Conservation (phyloP, 2,888 invertebrate species). For the Phengaris arion region DNA sequence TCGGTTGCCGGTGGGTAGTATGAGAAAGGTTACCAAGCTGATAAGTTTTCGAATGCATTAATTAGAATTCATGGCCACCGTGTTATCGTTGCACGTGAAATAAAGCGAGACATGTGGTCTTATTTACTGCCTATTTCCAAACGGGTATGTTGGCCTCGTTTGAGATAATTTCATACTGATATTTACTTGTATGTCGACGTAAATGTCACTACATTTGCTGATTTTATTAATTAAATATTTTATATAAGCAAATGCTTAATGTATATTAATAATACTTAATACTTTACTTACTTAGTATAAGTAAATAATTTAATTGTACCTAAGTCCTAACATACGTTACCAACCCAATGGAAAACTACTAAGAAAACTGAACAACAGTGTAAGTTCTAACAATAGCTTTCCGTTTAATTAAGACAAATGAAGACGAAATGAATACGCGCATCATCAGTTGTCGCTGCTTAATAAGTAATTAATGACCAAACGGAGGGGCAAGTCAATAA, state of each 20-base stretch:
- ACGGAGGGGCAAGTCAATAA: constrained; percentile 19
- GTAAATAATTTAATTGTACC: background rate
- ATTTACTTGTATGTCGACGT: constrained; percentile 21
- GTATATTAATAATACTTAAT: too few species aligned
- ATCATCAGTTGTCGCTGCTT: constrained; percentile 6
- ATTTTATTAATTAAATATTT: background rate
- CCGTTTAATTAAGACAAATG: background rate
- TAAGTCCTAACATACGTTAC: background rate
- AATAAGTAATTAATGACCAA: constrained; percentile 26
- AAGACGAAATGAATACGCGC: constrained; percentile 5
- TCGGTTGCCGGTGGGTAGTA: background rate
- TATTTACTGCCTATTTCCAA: constrained; percentile 24
- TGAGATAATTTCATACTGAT: constrained; percentile 21
- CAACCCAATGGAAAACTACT: background rate
- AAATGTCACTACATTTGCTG: constrained; percentile 15
- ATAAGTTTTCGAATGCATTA: constrained; percentile 42
- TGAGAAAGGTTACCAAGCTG: background rate
- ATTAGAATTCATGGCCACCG: constrained; percentile 48
- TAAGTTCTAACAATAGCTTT: constrained; percentile 4
- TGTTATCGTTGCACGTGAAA: constrained; percentile 41
- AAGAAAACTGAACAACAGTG: background rate
- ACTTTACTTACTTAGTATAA: too few species aligned
- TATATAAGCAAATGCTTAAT: too few species aligned
- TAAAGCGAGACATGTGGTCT: constrained; percentile 31
- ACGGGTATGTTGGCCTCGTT: constrained; percentile 24